These are phyloP conservation scores for Dromiciops gliroides DNA, from an alignment of 2,113 vertebrate species.

Conservation along the genomic window DNA sequence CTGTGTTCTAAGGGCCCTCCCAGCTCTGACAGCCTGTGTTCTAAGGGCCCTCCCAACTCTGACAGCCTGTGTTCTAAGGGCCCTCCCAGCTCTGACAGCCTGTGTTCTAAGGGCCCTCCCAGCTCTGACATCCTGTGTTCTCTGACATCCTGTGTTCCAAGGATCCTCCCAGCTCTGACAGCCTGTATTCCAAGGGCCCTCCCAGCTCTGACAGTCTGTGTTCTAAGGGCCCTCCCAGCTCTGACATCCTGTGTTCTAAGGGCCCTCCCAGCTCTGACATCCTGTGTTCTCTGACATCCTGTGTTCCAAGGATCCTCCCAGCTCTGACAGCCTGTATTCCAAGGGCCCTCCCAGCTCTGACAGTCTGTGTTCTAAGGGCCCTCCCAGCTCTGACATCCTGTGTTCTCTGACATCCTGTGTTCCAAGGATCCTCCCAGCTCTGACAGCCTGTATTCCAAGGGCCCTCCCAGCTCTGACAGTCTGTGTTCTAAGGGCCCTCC, in stretches of 20 bases:
- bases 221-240: neutral
- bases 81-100: neutral
- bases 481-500: neutral
- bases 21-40: neutral
- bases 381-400: too few relatives aligned
- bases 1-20: neutral
- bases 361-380: too few relatives aligned
- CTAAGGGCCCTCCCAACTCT: neutral
- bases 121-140: too few relatives aligned
- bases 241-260: too few relatives aligned
- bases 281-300: neutral
- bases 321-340: too few relatives aligned
- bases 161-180: too few relatives aligned
- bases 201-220: neutral
- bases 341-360: neutral
- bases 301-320: neutral
- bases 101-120: too few relatives aligned
- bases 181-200: neutral
- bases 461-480: neutral
- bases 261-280: neutral
- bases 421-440: neutral
- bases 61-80: too few relatives aligned
- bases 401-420: too few relatives aligned
- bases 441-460: neutral
- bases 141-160: too few relatives aligned